Conservation (phyloP, 1,140 invertebrate genomes). For the Schmidtea mediterranea region DNA sequence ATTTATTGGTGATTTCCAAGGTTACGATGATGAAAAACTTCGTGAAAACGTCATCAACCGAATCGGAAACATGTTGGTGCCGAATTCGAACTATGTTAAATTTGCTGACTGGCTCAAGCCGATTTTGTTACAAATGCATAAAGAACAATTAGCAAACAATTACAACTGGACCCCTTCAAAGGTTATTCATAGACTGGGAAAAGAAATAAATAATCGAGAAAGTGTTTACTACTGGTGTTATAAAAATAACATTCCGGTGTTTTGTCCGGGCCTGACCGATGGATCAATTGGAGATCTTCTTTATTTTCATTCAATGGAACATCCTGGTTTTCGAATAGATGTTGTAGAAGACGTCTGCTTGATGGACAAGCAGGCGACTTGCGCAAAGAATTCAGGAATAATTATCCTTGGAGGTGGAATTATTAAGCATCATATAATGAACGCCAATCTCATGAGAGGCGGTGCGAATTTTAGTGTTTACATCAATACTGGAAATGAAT, state of each 20-base stretch:
- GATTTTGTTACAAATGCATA: conserved; percentile 59
- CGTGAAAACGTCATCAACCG: conserved; percentile 70
- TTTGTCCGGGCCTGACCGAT: conserved; percentile 87
- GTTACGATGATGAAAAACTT: conserved; percentile 40
- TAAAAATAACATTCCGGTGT: conserved; percentile 87
- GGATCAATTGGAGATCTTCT: conserved; percentile 91
- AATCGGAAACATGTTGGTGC: conserved; percentile 76
- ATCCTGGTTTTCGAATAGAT: conserved; percentile 68
- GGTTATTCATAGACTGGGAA: conserved; percentile 51
- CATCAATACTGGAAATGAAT: conserved; percentile 80
- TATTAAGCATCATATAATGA: conserved; percentile 91
- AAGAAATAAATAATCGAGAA: conserved; percentile 59
- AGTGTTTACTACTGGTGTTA: conserved; percentile 95
- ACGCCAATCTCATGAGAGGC: conserved; percentile 40
- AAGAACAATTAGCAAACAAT: conserved; percentile 55
- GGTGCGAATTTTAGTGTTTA: conserved; percentile 81
- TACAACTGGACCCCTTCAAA: conserved; percentile 69
- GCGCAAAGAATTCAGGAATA: conserved; percentile 69
- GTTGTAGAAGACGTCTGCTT: conserved; percentile 66
- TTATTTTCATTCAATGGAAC: neutral
- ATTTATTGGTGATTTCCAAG: conserved; percentile 55
- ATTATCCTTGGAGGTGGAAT: conserved; percentile 84
- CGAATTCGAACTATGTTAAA: conserved; percentile 88
- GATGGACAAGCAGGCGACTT: conserved; percentile 77
- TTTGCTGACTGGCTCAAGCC: conserved; percentile 97